These are phyloP conservation scores for Pristionchus exspectatus DNA, from an alignment of 2,888 invertebrate genomes.

Conservation along the genomic window DNA sequence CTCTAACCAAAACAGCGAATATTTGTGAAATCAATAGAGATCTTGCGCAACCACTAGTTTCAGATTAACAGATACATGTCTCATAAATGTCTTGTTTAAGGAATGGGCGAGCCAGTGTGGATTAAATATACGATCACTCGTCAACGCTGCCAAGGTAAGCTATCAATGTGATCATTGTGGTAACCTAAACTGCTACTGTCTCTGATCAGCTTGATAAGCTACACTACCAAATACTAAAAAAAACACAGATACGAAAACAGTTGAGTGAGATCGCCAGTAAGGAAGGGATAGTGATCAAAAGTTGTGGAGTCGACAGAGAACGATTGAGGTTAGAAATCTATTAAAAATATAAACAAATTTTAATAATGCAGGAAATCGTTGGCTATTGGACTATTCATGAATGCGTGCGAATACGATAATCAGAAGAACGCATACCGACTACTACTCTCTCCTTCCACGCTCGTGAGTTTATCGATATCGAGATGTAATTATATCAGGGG, in stretches of 20 bases:
- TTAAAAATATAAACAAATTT: neutral
- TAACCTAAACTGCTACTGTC: neutral
- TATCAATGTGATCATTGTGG: neutral
- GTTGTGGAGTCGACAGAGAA: slow-evolving; percentile 63
- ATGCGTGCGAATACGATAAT: slow-evolving; percentile 72
- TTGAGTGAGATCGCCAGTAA: slow-evolving; percentile 63
- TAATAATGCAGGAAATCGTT: slow-evolving; percentile 67
- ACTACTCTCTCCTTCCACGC: slow-evolving; percentile 65
- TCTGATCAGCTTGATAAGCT: neutral
- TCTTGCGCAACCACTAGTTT: too few relatives aligned
- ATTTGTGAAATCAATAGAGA: too few relatives aligned
- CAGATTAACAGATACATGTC: neutral
- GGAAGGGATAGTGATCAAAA: slow-evolving; percentile 55
- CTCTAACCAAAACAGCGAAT: too few relatives aligned
- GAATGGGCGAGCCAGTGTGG: slow-evolving; percentile 64
- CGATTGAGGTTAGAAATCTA: slow-evolving; percentile 58
- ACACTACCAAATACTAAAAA: neutral
- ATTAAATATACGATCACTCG: slow-evolving; percentile 62
- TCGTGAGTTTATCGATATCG: slow-evolving; percentile 14
- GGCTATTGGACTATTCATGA: slow-evolving; percentile 71
- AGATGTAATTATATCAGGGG: too few relatives aligned
- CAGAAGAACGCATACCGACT: slow-evolving; percentile 70
- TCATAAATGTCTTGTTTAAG: slow-evolving; percentile 56
- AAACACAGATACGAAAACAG: slow-evolving; percentile 65
- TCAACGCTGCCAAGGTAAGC: slow-evolving; percentile 54